A percentile compares a stretch with the other conserved stretches of the same genome.
phyloP scores from a whole-genome alignment of 2,113 vertebrate species.

The Antechinus flavipes region DNA sequence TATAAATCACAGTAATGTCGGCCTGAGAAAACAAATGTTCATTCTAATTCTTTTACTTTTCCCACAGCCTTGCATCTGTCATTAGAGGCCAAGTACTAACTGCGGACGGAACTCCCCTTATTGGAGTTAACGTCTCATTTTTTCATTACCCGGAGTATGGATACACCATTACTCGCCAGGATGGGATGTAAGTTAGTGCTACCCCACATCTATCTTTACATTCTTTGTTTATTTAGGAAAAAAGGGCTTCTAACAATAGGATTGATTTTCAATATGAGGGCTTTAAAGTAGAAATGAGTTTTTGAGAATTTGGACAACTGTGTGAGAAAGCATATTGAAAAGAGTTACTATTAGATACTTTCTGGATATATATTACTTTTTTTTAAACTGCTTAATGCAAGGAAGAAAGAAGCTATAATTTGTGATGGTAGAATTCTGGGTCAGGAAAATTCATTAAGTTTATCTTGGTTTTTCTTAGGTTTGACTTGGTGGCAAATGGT shows the following conservation, averaged over 20 bases:
- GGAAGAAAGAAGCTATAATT: not conserved
- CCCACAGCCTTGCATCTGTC: constrained; percentile 93
- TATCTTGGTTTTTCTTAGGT: constrained; percentile 85
- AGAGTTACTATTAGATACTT: constrained; percentile 21
- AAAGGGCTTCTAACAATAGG: not conserved
- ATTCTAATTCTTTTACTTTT: constrained; percentile 76
- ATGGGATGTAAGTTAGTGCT: constrained; percentile 94
- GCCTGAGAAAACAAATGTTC: constrained; percentile 36
- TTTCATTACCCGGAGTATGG: constrained; percentile 95
- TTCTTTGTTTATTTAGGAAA: constrained; percentile 30
- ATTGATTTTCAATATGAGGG: constrained; percentile 42
- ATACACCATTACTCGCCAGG: constrained; percentile 95
- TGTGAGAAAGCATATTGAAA: not conserved
- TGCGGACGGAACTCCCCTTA: constrained; percentile 96
- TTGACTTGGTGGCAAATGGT: constrained; percentile 96
- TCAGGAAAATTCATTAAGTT: constrained; percentile 24
- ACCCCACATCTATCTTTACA: not conserved
- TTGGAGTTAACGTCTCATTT: constrained; percentile 99
- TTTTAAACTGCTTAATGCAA: constrained; percentile 27
- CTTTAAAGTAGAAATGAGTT: not conserved
- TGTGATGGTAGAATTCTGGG: not conserved
- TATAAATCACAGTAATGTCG: constrained; percentile 64
- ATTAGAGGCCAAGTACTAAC: constrained; percentile 98
- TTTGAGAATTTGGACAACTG: constrained; percentile 17
- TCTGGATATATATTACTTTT: constrained; percentile 32